Evolutionary conservation across 2,113 vertebrate species (phyloP), one percentile per base, ranked within the genome.

Genomic region (Rhinolophus ferrumequinum): DNA sequence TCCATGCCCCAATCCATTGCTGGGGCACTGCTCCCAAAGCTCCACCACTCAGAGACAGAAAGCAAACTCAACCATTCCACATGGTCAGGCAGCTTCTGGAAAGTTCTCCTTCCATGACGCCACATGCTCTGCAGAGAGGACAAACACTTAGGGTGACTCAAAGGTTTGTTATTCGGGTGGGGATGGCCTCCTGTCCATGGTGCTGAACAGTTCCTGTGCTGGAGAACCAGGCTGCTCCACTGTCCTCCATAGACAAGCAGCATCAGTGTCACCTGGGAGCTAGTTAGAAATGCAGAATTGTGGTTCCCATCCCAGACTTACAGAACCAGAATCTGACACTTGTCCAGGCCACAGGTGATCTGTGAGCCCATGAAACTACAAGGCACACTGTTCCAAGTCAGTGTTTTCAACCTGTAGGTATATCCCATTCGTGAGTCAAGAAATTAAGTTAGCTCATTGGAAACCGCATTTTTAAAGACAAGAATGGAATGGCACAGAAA

Each of bases 131-230:
- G 13, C 44, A 50, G 58, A 92, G 54, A 80, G 44, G 35, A 6
- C 88, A 67, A 47, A 83, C 6, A 41, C 50, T 64, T 30, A 54
- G 11, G 52, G 21, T 54, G 75, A 75, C 44, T 44, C 82, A 47
- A 5, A 52, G 4, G 66, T 22, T 60, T 41, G 16, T 3, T 60
- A 28, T 15, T 80, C 62, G n/a, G 22, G 47, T 33, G 54, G 67
- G 33, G 11, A 19, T 30, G 7, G 66, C 30, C 47, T 89, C 85
- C 96, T 98, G 97, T 98, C 96, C 96, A 38, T 90, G 94, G 97
- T 98, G 75, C 97, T 98, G 93, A 98, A 92, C 24, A 47, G 15
- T 30, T 19, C 35, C 33, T 8, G 12, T 4, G 22, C 24, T 41
- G 18, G n/a, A 87, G 87, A 87, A 47, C 8, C 3, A 47, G 11